Evolutionary conservation across 2,888 invertebrate genomes (phyloP), one percentile per base, ranked within the genome.

Genomic region (Branchipolynoe longqiensis): DNA sequence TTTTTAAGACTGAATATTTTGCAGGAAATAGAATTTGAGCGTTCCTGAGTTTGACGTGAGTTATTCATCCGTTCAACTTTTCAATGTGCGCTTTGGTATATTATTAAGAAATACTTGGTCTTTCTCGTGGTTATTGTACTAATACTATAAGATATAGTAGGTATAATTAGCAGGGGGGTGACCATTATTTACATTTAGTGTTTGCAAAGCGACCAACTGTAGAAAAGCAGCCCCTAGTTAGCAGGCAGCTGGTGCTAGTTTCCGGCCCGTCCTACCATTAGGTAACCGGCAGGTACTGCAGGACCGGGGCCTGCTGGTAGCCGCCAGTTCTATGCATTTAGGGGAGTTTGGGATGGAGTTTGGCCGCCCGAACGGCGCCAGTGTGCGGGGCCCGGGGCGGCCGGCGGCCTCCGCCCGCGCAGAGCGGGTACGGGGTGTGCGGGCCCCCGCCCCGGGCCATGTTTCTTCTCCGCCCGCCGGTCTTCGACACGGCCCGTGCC

Each of bases 301-400:
- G 38, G 38, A 6, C 73, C 73, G 73, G 73, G 73, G n/a, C 22
- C n/a, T 25, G 78, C 2, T 2, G 78, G 78, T 1, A 2, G 33
- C n/a, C n/a, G n/a, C n/a, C n/a, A n/a, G n/a, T n/a, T n/a, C n/a
- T 14, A 18, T 54, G 18, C 14, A 12, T 22, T 54, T 12, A 18
- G 18, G 12, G 54, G 14, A 54, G 18, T 54, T n/a, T n/a, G n/a
- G n/a, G 54, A 54, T 54, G 54, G 54, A 12, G 12, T 78, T 78
- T 78, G 41, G 6, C 33, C 78, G 78, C 78, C 78, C 31, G 48
- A 33, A 12, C 78, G 78, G 78, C 78, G 78, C 78, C 78, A 78
- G 25, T 78, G 28, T 41, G 22, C 78, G 18, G 78, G 22, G 78
- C 41, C 78, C 18, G 41, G 41, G 78, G 78, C 78, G 41, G 78